These are phyloP conservation scores for Morbakka virulenta DNA, from an alignment of 30 jellyfish, hydroid and myxozoan species.

Conservation along the genomic window DNA sequence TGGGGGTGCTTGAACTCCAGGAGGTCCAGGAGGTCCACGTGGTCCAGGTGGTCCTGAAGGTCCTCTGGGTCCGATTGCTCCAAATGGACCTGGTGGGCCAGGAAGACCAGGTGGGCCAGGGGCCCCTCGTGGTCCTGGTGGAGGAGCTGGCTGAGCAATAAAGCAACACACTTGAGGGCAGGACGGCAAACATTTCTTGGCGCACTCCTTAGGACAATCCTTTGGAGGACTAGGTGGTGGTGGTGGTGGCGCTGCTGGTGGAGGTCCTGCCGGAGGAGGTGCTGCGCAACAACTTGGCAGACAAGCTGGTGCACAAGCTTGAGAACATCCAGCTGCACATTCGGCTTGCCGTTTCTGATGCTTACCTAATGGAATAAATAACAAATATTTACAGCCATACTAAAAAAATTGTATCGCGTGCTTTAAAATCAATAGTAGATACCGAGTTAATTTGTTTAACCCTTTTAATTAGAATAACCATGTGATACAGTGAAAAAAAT, in stretches of 20 bases:
- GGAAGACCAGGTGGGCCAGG: conserved; percentile 97
- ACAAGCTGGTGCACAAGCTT: conserved; percentile 89
- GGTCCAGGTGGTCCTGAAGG: conserved; percentile 99
- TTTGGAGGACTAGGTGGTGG: conserved; percentile 47
- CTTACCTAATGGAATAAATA: conserved; percentile 39
- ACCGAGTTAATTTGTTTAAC: no score
- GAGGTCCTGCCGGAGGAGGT: conserved; percentile 77
- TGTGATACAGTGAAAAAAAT: no score
- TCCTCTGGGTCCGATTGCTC: conserved; percentile 86
- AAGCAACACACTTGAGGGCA: conserved; percentile 6
- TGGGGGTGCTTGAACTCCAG: conserved; percentile 98
- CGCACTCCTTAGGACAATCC: conserved; percentile 6
- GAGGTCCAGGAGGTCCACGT: conserved; percentile 99
- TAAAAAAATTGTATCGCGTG: no score
- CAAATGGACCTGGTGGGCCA: conserved; percentile 88
- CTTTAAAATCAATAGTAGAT: no score
- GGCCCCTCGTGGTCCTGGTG: conserved; percentile 98
- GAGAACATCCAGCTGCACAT: conserved; percentile 80
- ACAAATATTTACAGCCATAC: no score
- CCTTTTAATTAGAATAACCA: no score
- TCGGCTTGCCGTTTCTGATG: conserved; percentile 60
- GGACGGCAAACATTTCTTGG: not conserved
- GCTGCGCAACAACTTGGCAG: conserved; percentile 82
- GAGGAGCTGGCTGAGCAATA: conserved; percentile 16
- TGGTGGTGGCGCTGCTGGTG: conserved; percentile 83